These are phyloP conservation scores for Drosophila monieri DNA, from an alignment of 2,888 invertebrate genomes.

Conservation along the genomic window DNA sequence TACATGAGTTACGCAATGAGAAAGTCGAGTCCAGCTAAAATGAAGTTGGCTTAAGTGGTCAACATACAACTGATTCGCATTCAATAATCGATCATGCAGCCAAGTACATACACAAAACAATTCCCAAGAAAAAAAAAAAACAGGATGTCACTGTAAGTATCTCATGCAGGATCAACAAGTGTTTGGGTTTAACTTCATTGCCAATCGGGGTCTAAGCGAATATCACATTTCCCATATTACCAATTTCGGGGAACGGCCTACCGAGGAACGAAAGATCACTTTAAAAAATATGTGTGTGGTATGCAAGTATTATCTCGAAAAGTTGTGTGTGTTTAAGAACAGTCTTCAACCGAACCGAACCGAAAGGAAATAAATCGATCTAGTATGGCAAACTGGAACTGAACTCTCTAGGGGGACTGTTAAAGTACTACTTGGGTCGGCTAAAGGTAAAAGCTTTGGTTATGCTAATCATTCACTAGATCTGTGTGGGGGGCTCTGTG, in stretches of 20 bases:
- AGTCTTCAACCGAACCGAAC: slow-evolving; percentile 64
- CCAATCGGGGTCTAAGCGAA: slow-evolving; percentile 31
- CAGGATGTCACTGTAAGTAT: slow-evolving; percentile 44
- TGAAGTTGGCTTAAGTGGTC: slow-evolving; percentile 58
- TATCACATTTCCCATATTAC: not conserved
- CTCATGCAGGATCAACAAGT: slow-evolving; percentile 39
- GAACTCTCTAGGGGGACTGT: slow-evolving; percentile 52
- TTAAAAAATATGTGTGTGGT: slow-evolving; percentile 2
- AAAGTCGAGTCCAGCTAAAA: slow-evolving; percentile 32
- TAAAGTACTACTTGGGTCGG: slow-evolving; percentile 48
- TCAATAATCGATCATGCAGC: slow-evolving; percentile 71
- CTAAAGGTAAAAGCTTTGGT: slow-evolving; percentile 57
- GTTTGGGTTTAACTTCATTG: slow-evolving; percentile 17
- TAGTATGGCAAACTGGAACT: slow-evolving; percentile 47
- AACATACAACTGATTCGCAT: slow-evolving; percentile 64
- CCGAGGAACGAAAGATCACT: slow-evolving; percentile 14
- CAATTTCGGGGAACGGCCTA: slow-evolving; percentile 16
- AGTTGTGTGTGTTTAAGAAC: slow-evolving; percentile 24
- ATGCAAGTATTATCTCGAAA: slow-evolving; percentile 25
- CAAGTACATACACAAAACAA: slow-evolving; percentile 62
- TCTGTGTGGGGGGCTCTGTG: slow-evolving; percentile 25
- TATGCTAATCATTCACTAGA: slow-evolving; percentile 57
- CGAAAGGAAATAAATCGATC: slow-evolving; percentile 57
- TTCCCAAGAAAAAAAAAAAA: slow-evolving; percentile 47
- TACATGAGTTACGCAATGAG: slow-evolving; percentile 3